Percentiles rank a stretch among this genome's conserved stretches.
phyloP scores from a whole-genome alignment of 1,140 invertebrate species.

The Acromyrmex charruanus region DNA sequence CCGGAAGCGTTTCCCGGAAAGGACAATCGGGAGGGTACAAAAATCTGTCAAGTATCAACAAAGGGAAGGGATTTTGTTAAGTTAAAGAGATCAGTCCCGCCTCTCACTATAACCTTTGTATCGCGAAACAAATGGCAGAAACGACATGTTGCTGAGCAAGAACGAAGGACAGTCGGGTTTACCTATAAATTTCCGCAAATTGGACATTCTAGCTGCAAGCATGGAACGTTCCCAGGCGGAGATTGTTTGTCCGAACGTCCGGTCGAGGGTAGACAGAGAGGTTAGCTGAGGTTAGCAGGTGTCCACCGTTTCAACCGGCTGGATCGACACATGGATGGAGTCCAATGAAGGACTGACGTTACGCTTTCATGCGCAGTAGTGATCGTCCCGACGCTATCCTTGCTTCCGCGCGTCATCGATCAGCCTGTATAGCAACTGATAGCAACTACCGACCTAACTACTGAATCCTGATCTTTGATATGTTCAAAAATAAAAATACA shows the following conservation, averaged over 20 bases:
- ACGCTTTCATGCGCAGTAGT: constrained; percentile 35
- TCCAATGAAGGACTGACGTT: constrained; percentile 45
- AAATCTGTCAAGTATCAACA: background rate
- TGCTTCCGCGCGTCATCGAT: constrained; percentile 22
- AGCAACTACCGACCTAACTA: background rate
- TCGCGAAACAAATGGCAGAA: background rate
- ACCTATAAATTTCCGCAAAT: constrained; percentile 86
- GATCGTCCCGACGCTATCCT: background rate
- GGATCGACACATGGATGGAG: constrained; percentile 70
- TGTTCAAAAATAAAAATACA: background rate
- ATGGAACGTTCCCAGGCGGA: constrained; percentile 75
- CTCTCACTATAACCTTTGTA: background rate
- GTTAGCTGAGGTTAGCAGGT: constrained; percentile 81
- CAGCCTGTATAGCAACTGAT: background rate
- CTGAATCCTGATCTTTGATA: background rate
- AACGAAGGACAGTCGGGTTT: constrained; percentile 54
- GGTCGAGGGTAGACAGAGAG: constrained; percentile 70
- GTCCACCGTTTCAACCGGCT: constrained; percentile 80
- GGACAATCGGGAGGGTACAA: background rate
- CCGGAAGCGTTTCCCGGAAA: background rate
- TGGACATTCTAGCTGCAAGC: constrained; percentile 83
- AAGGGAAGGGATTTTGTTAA: background rate
- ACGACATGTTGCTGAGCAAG: background rate
- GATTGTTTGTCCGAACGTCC: constrained; percentile 18
- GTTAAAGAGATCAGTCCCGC: background rate